Conservation (phyloP, 2,113 vertebrate species). For the Bos taurus region ARS-UCD2.0 NC_037346.1:45053501-45054000, state of each 20-base stretch:
- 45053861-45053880: no score
- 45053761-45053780: rapidly evolving
- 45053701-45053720: neutral
- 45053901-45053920: neutral
- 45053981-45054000: neutral
- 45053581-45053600: neutral
- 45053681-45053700: neutral
- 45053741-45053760: neutral
- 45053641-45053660: neutral
- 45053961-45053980: constrained; percentile 37
- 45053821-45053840: neutral
- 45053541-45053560: neutral
- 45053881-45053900: neutral
- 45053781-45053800: neutral
- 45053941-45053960: neutral
- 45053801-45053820: neutral
- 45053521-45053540: neutral
- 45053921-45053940: no score
- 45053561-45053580: neutral
- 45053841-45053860: neutral
- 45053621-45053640: neutral
- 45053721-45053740: neutral
- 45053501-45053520: neutral
- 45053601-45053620: neutral
- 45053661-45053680: neutral